Conservation (phyloP, 2,113 vertebrate species). For the Gnathonemus longibarbis region DNA sequence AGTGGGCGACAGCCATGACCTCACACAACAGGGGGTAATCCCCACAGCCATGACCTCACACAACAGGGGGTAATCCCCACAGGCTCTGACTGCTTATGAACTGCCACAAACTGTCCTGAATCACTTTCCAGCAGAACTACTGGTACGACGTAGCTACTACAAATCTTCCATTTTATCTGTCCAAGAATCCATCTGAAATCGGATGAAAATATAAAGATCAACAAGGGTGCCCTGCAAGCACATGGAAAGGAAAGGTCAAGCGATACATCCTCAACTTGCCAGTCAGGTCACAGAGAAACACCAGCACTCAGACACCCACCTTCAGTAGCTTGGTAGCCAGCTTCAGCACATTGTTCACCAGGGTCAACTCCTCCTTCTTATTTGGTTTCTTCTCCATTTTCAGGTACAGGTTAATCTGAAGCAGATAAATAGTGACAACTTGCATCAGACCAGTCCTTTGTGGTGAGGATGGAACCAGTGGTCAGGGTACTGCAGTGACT, state of each 20-base stretch:
- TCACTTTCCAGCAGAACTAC: background rate
- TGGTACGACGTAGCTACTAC: background rate
- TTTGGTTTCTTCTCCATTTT: constrained; percentile 99
- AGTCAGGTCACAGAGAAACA: background rate
- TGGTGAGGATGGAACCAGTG: background rate
- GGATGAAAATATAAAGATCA: background rate
- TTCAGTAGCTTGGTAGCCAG: constrained; percentile 94
- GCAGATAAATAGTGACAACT: constrained; percentile 1
- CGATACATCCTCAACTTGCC: background rate
- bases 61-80: background rate
- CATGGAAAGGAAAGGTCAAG: background rate
- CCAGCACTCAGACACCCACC: constrained; percentile 50
- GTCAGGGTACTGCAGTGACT: background rate
- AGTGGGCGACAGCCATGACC: background rate
- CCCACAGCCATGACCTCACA: background rate
- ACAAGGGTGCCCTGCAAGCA: background rate
- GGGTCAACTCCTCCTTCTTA: constrained; percentile 94
- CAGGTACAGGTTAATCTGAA: constrained; percentile 97
- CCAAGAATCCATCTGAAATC: background rate
- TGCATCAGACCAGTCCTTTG: background rate
- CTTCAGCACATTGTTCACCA: constrained; percentile 97
- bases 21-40: too few relatives aligned
- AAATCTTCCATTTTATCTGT: background rate
- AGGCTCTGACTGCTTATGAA: background rate
- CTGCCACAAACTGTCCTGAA: background rate